phyloP scores from a whole-genome alignment of 2,113 vertebrate genomes.

The Prunella himalayana region DNA sequence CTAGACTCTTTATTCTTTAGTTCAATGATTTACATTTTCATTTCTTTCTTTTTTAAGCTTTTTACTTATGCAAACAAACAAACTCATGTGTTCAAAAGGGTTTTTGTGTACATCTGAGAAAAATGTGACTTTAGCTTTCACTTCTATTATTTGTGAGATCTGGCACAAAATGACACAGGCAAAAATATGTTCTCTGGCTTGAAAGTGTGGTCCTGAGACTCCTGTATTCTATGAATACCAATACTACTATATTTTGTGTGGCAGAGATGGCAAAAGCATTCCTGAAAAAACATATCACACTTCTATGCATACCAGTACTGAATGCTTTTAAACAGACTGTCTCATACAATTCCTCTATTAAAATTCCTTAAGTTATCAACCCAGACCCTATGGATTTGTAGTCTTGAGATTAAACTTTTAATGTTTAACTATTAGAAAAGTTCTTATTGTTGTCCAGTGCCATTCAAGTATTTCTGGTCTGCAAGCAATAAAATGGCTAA shows the following conservation, averaged over 20 bases:
- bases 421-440: neutral
- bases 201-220: neutral
- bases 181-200: neutral
- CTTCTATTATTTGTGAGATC: neutral
- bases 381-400: neutral
- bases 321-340: neutral
- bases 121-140: neutral
- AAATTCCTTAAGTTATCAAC: constrained; percentile 42
- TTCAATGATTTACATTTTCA: neutral
- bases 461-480: neutral
- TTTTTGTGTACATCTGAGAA: neutral
- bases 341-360: neutral
- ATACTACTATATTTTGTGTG: neutral
- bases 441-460: neutral
- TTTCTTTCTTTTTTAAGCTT: neutral
- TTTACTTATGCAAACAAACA: neutral
- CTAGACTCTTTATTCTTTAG: neutral
- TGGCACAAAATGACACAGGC: neutral
- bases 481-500: constrained; percentile 11
- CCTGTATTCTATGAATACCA: neutral
- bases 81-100: neutral
- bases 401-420: constrained; percentile 10
- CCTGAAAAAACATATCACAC: neutral
- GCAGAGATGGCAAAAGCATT: neutral
- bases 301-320: neutral